These are phyloP conservation scores for Heliconius himera DNA, from an alignment of 1,140 invertebrate species.

Conservation along the genomic window DNA sequence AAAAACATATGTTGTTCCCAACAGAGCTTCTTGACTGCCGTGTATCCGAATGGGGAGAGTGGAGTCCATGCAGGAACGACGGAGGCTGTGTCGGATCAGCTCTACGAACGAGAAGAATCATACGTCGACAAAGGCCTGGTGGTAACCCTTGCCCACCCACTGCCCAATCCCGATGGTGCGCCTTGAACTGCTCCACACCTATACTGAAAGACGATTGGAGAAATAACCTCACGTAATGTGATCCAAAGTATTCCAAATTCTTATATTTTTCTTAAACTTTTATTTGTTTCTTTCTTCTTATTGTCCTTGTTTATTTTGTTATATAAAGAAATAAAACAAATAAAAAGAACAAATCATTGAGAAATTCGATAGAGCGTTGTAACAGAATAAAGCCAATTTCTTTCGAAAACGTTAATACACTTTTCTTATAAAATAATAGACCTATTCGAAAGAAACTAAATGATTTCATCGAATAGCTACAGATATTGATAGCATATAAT, in stretches of 20 bases:
- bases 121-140: conserved; percentile 88
- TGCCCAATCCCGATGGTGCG: conserved; percentile 93
- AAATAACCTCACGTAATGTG: conserved; percentile 70
- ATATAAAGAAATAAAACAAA: neutral
- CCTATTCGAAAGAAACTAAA: neutral
- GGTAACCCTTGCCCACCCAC: conserved; percentile 91
- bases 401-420: neutral
- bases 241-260: conserved; percentile 9
- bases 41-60: conserved; percentile 93
- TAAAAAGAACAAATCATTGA: neutral
- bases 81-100: conserved; percentile 93
- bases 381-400: neutral
- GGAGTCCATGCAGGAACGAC: conserved; percentile 91
- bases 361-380: conserved; percentile 10
- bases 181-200: conserved; percentile 80
- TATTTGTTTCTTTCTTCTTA: neutral
- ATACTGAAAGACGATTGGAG: conserved; percentile 63
- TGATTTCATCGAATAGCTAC: neutral
- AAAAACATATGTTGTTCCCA: conserved; percentile 5
- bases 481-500: neutral
- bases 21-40: conserved; percentile 86
- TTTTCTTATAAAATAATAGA: conserved; percentile 1
- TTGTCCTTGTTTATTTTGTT: neutral
- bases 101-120: conserved; percentile 87
- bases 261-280: conserved; percentile 20